phyloP scores from a whole-genome alignment of 2,113 vertebrate genomes.

The Lepisosteus oculatus region DNA sequence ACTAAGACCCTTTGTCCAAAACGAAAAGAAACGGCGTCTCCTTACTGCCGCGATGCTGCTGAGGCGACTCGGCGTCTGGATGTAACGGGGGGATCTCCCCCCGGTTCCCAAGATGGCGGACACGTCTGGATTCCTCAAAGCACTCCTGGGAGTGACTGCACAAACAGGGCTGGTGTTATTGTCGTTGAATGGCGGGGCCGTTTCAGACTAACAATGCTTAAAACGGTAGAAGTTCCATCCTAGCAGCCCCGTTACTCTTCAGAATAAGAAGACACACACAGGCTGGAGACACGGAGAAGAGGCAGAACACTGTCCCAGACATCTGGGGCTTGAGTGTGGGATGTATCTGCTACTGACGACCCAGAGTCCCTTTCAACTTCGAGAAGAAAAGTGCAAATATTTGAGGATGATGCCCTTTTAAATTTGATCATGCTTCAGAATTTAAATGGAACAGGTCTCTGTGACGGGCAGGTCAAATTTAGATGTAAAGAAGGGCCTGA shows the following conservation, averaged over 20 bases:
- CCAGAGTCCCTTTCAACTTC: no score
- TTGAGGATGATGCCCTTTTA: no score
- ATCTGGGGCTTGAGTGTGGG: no score
- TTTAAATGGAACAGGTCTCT: no score
- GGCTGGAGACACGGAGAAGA: neutral
- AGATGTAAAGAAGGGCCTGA: no score
- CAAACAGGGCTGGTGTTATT: slow-evolving; percentile 12
- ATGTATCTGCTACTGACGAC: no score
- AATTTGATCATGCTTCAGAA: no score
- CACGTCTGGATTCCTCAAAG: slow-evolving; percentile 63
- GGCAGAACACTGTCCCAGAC: neutral
- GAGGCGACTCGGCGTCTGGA: slow-evolving; percentile 57
- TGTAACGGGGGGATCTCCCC: slow-evolving; percentile 57
- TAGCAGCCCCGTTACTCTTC: no score
- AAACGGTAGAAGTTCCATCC: no score
- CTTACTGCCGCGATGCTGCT: slow-evolving; percentile 68
- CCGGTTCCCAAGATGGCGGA: slow-evolving; percentile 66
- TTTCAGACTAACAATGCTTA: neutral
- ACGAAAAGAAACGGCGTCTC: neutral
- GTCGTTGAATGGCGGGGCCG: slow-evolving; percentile 4
- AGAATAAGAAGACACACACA: slow-evolving; percentile 13
- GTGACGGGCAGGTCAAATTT: no score
- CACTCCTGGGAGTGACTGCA: slow-evolving; percentile 62
- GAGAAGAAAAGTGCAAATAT: no score
- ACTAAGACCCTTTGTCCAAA: no score